Evolutionary conservation across 2,797 vertebrate species (phyloP).

Genomic region (Vipera latastei): DNA sequence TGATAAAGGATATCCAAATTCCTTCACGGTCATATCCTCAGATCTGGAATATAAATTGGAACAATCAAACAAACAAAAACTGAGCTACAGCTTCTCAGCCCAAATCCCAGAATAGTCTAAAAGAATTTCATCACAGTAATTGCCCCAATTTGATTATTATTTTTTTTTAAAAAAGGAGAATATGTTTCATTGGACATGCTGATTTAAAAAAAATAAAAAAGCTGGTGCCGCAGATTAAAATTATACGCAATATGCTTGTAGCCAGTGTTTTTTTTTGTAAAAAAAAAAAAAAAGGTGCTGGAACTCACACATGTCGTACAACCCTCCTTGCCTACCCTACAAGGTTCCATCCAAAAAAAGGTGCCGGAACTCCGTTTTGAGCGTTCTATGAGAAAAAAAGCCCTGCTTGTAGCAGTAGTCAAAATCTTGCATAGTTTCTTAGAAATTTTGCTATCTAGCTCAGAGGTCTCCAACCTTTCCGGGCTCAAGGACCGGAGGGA

Average conservation of each 20-base stretch:
- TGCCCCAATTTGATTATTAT: neutral
- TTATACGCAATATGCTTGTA: neutral
- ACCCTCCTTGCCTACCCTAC: no score
- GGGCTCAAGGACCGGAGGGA: no score
- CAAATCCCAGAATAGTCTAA: neutral
- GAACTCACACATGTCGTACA: no score
- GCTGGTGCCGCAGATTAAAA: neutral
- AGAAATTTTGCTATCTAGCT: neutral
- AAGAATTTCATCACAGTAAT: neutral
- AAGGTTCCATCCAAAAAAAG: no score
- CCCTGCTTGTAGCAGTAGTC: neutral
- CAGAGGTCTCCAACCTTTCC: no score
- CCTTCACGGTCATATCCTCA: neutral
- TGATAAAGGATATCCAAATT: neutral
- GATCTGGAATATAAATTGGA: neutral
- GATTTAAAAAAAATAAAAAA: neutral
- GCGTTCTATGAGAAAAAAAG: no score
- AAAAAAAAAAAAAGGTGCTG: no score
- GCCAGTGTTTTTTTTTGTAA: no score
- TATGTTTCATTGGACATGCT: neutral
- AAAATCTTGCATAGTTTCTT: neutral
- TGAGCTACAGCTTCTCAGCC: neutral
- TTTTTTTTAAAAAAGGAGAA: conserved; percentile 10
- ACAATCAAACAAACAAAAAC: neutral
- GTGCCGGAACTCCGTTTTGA: no score